These are phyloP conservation scores for Streptopelia turtur DNA, from an alignment of 2,797 vertebrate genomes.

Conservation along the genomic window DNA sequence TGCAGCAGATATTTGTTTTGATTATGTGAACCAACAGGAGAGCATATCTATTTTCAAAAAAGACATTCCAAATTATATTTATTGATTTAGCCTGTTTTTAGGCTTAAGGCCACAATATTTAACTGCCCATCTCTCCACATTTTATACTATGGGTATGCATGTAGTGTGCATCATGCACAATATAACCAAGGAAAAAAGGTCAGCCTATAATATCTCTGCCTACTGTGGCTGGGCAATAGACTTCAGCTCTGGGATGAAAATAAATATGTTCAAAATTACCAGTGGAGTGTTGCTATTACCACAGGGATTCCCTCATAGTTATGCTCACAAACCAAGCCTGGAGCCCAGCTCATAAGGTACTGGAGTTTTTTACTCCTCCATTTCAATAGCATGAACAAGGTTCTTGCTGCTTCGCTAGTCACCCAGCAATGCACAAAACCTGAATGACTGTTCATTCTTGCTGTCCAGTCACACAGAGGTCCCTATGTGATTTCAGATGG, in stretches of 20 bases:
- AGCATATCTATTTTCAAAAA: not conserved
- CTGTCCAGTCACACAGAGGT: not conserved
- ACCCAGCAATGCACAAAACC: not conserved
- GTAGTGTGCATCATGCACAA: not conserved
- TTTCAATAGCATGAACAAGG: not conserved
- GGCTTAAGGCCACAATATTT: not conserved
- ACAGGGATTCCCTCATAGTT: not conserved
- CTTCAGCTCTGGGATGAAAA: not conserved
- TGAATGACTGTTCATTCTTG: not conserved
- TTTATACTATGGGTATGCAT: not conserved
- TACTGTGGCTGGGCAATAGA: not conserved
- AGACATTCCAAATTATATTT: not conserved
- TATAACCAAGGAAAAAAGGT: not conserved
- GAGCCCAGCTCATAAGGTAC: not conserved
- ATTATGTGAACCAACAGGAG: not conserved
- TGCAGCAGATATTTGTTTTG: not conserved
- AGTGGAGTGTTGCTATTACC: not conserved
- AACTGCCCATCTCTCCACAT: not conserved
- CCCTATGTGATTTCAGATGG: not conserved
- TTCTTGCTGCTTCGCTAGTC: not conserved
- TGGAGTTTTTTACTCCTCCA: not conserved
- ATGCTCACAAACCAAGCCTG: not conserved
- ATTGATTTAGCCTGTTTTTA: not conserved
- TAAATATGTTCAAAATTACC: not conserved
- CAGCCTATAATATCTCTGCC: not conserved